These are phyloP conservation scores for Caenorhabditis virilis DNA, from an alignment of 2,888 invertebrate genomes.

Conservation along the genomic window DNA sequence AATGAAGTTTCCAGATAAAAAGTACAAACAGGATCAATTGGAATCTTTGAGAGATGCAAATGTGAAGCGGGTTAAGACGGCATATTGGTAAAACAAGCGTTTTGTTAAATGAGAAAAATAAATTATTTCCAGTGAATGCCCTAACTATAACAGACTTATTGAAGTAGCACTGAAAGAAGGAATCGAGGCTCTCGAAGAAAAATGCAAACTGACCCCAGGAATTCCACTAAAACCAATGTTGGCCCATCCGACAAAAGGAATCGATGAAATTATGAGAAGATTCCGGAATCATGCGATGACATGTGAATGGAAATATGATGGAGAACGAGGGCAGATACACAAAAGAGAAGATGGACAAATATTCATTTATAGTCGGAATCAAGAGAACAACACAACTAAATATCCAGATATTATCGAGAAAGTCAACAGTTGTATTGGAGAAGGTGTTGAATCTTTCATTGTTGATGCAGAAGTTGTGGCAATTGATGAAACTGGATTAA, in stretches of 20 bases:
- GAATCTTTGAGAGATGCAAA: conserved; percentile 25
- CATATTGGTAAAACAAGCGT: conserved; percentile 21
- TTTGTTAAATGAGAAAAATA: background rate
- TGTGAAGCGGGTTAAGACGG: conserved; percentile 36
- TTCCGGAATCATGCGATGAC: conserved; percentile 86
- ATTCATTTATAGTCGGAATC: conserved; percentile 90
- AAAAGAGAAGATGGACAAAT: conserved; percentile 76
- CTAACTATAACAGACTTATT: conserved; percentile 86
- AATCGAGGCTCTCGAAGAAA: conserved; percentile 77
- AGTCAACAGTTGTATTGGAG: conserved; percentile 44
- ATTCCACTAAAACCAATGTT: conserved; percentile 97
- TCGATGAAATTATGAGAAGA: conserved; percentile 72
- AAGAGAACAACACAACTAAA: conserved; percentile 89
- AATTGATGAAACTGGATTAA: conserved; percentile 88
- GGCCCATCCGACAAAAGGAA: conserved; percentile 94
- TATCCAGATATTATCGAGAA: conserved; percentile 86
- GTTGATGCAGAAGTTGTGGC: conserved; percentile 96
- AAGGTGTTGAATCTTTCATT: conserved; percentile 77
- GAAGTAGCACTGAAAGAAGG: conserved; percentile 81
- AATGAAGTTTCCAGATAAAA: conserved; percentile 6
- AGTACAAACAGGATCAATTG: conserved; percentile 18
- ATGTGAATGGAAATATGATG: conserved; percentile 99
- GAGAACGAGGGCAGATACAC: conserved; percentile 94
- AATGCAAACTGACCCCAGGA: conserved; percentile 83
- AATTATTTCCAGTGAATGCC: conserved; percentile 80